Conservation (phyloP, 1,140 invertebrate species). For the Aphaenogaster rudis region DNA sequence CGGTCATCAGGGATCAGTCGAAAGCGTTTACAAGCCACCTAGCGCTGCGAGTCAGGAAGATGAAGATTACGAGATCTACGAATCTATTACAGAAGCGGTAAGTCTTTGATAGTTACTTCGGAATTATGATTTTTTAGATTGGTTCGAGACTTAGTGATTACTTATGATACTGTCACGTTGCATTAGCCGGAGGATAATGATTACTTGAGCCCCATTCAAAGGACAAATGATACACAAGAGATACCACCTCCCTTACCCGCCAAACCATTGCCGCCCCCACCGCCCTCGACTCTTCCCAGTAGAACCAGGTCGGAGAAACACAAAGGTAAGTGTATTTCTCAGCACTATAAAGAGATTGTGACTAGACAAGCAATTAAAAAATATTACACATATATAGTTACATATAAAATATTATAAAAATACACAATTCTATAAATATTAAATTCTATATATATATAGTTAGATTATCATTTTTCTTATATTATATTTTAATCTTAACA, state of each 20-base stretch:
- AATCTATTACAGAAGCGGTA: conserved; percentile 83
- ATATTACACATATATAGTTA: not conserved
- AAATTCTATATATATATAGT: not conserved
- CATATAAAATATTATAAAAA: not conserved
- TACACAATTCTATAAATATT: not conserved
- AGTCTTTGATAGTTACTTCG: conserved; percentile 18
- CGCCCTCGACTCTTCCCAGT: conserved; percentile 36
- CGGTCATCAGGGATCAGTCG: conserved; percentile 78
- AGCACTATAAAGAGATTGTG: not conserved
- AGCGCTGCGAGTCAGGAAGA: conserved; percentile 79
- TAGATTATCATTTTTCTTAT: conserved; percentile 11
- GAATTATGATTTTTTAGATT: not conserved
- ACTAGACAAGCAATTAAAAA: not conserved
- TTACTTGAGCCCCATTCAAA: conserved; percentile 69
- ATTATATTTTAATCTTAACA: not conserved
- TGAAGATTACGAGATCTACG: conserved; percentile 82
- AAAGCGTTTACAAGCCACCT: conserved; percentile 81
- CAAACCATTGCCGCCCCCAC: conserved; percentile 70
- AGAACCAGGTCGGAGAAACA: conserved; percentile 40
- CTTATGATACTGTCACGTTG: not conserved
- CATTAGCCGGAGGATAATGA: conserved; percentile 78
- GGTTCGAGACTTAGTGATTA: not conserved
- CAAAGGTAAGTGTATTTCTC: conserved; percentile 60
- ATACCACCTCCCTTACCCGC: conserved; percentile 79
- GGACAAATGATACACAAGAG: not conserved